Percentiles rank a stretch among this genome's conserved stretches.
Evolutionary conservation across 1,140 invertebrate species (phyloP).

Genomic region (Hestina assimilis): DNA sequence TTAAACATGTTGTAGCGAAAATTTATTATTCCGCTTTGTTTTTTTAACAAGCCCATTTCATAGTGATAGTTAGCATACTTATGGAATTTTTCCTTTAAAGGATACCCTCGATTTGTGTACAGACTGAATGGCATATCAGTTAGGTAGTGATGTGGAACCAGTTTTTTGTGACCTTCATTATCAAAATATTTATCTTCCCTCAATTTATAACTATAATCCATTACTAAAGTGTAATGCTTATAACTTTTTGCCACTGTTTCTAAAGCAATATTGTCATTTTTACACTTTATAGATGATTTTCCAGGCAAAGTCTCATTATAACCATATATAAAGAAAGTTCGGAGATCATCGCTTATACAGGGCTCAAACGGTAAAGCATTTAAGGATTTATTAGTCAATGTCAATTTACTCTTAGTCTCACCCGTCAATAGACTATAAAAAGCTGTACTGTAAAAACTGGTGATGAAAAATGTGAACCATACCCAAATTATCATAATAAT

Average conservation of each 20-base stretch:
- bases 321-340: neutral
- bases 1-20: slow-evolving; percentile 6
- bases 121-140: slow-evolving; percentile 7
- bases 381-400: slow-evolving; percentile 16
- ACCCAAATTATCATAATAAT: slow-evolving; percentile 43
- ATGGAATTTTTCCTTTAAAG: slow-evolving; percentile 15
- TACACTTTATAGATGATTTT: slow-evolving; percentile 21
- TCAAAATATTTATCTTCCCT: slow-evolving; percentile 40
- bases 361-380: slow-evolving; percentile 31
- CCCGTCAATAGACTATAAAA: slow-evolving; percentile 41
- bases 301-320: neutral
- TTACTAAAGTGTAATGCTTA: slow-evolving; percentile 37
- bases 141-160: slow-evolving; percentile 11
- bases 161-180: slow-evolving; percentile 31
- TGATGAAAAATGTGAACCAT: slow-evolving; percentile 52
- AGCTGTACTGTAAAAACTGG: slow-evolving; percentile 48
- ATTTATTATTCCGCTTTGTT: slow-evolving; percentile 4
- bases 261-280: slow-evolving; percentile 23
- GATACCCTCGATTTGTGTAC: slow-evolving; percentile 25
- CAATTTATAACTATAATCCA: slow-evolving; percentile 37
- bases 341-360: slow-evolving; percentile 34
- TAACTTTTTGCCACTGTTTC: slow-evolving; percentile 33
- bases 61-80: slow-evolving; percentile 14
- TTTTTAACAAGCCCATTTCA: slow-evolving; percentile 20
- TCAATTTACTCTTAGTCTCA: slow-evolving; percentile 23